Evolutionary conservation across 2,888 invertebrate species (phyloP).

Genomic region (Plutella xylostella): DNA sequence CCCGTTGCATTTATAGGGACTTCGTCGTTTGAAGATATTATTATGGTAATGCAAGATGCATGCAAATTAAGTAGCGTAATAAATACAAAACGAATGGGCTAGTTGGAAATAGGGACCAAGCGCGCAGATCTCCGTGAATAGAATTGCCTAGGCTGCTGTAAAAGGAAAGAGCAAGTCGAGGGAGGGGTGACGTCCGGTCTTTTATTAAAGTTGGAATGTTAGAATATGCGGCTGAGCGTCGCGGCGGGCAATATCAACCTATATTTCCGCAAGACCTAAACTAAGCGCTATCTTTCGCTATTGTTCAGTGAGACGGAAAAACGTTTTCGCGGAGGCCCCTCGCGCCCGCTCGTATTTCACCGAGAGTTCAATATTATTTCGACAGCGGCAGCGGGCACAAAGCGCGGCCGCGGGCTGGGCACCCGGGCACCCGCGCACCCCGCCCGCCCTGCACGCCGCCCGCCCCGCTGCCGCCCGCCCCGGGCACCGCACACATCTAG

Average conservation of each 20-base stretch:
- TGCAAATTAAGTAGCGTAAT: slow-evolving; percentile 54
- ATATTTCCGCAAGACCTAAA: slow-evolving; percentile 36
- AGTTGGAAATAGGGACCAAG: no score
- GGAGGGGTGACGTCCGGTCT: no score
- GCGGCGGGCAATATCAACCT: no score
- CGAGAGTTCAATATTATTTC: slow-evolving; percentile 66
- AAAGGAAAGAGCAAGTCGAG: slow-evolving; percentile 5
- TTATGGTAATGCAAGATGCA: slow-evolving; percentile 49
- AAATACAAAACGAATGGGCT: slow-evolving; percentile 42
- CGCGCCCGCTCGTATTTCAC: slow-evolving; percentile 63
- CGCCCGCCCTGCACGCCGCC: no score
- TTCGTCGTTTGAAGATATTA: slow-evolving; percentile 53
- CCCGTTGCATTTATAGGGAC: slow-evolving; percentile 42
- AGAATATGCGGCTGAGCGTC: no score
- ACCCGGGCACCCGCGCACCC: slow-evolving; percentile 54
- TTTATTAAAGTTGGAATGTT: no score
- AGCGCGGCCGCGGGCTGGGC: background rate
- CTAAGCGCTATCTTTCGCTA: slow-evolving; percentile 39
- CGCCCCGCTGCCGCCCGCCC: slow-evolving; percentile 40
- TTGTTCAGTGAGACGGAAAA: slow-evolving; percentile 62
- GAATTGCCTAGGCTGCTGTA: no score
- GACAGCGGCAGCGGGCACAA: slow-evolving; percentile 30
- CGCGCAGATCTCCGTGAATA: no score
- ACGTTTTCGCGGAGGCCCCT: slow-evolving; percentile 56
- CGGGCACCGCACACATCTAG: slow-evolving; percentile 52